phyloP scores from a whole-genome alignment of 2,888 invertebrate genomes.

The Scaptomyza cyrtandrae region DNA sequence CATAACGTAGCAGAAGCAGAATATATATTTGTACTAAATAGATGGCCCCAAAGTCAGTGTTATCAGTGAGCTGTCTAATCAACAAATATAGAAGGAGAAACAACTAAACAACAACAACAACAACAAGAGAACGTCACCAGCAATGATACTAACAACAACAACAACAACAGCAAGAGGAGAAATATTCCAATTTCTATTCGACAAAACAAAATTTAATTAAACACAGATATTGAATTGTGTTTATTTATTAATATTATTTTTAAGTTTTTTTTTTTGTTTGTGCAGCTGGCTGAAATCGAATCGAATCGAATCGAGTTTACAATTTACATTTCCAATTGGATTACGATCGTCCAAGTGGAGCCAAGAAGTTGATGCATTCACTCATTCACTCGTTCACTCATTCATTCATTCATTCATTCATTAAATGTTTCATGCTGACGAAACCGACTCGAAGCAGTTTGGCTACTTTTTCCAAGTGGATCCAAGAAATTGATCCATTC shows the following conservation, averaged over 20 bases:
- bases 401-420: too few relatives aligned
- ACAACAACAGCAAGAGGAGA: background rate
- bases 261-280: background rate
- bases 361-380: background rate
- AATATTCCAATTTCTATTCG: conserved; percentile 50
- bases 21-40: background rate
- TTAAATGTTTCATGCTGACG: too few relatives aligned
- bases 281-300: background rate
- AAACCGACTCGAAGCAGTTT: too few relatives aligned
- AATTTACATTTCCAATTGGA: conserved; percentile 16
- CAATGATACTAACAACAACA: background rate
- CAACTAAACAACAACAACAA: background rate
- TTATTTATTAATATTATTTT: conserved; percentile 26
- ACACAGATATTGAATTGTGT: conserved; percentile 60
- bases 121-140: background rate
- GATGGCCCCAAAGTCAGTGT: conserved; percentile 4
- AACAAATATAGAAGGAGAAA: background rate
- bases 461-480: too few relatives aligned
- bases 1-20: background rate
- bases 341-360: background rate
- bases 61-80: conserved; percentile 28
- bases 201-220: conserved; percentile 63
- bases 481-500: too few relatives aligned
- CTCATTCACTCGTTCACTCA: too few relatives aligned
- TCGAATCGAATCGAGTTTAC: conserved; percentile 13